Percentiles rank a stretch among this genome's conserved stretches.
Conservation (phyloP, 2,888 invertebrate species). For the Xanthostigma xanthostigma region DNA sequence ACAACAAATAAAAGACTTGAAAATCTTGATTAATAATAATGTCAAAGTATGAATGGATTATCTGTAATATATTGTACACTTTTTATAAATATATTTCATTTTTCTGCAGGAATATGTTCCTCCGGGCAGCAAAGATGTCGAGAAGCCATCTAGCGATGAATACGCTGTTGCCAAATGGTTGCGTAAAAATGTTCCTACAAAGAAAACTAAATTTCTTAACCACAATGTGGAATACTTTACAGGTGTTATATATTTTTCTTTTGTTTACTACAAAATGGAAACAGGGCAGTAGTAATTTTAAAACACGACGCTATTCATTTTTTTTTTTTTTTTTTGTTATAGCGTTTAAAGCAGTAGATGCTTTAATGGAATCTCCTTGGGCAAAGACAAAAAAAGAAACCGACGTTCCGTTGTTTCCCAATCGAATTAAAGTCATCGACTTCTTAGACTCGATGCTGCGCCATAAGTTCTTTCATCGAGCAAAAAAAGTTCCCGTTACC, state of each 20-base stretch:
- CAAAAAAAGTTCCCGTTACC: slow-evolving; percentile 68
- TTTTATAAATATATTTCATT: slow-evolving; percentile 2
- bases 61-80: not conserved
- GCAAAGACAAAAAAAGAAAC: slow-evolving; percentile 35
- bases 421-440: slow-evolving; percentile 62
- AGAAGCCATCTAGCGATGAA: slow-evolving; percentile 80
- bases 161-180: slow-evolving; percentile 89
- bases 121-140: slow-evolving; percentile 35
- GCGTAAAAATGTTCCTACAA: slow-evolving; percentile 81
- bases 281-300: not conserved
- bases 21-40: too few species aligned
- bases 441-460: slow-evolving; percentile 73
- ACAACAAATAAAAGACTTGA: too few species aligned
- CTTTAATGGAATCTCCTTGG: slow-evolving; percentile 82
- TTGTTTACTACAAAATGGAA: too few species aligned
- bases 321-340: slow-evolving; percentile 14
- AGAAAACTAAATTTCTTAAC: slow-evolving; percentile 90
- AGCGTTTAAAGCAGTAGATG: slow-evolving; percentile 83
- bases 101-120: slow-evolving; percentile 29
- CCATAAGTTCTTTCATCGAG: slow-evolving; percentile 92
- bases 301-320: not conserved
- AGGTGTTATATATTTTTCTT: slow-evolving; percentile 33
- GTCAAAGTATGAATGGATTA: not conserved
- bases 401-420: slow-evolving; percentile 61
- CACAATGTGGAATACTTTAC: slow-evolving; percentile 96